Evolutionary conservation across 1,140 invertebrate genomes (phyloP).

Genomic region (Monomorium pharaonis): DNA sequence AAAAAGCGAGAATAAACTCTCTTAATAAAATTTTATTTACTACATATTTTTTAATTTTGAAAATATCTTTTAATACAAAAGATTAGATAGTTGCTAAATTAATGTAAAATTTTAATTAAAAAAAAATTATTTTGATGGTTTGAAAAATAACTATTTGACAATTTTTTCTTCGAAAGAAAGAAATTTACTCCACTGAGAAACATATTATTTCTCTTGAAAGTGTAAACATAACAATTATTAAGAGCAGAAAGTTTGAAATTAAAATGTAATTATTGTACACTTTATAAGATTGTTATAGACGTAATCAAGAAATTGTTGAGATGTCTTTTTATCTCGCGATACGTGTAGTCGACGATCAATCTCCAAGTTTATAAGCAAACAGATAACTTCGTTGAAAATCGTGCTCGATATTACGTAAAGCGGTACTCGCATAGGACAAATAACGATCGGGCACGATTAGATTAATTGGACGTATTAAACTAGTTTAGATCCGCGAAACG

Average conservation of each 20-base stretch:
- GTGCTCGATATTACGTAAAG: slow-evolving; percentile 58
- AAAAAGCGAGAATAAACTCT: too few species aligned
- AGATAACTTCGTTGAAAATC: slow-evolving; percentile 37
- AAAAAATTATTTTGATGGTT: neutral
- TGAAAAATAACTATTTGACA: neutral
- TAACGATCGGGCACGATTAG: slow-evolving; percentile 70
- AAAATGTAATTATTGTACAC: slow-evolving; percentile 23
- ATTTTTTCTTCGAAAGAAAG: neutral
- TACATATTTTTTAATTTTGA: neutral
- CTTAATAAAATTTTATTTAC: neutral
- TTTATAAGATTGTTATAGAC: neutral
- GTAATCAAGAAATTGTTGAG: slow-evolving; percentile 4
- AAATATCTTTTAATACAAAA: neutral
- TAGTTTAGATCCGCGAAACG: slow-evolving; percentile 59
- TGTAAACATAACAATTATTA: neutral
- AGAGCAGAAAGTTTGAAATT: slow-evolving; percentile 28
- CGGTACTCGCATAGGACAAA: slow-evolving; percentile 34
- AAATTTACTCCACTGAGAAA: slow-evolving; percentile 1
- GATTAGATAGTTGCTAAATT: neutral
- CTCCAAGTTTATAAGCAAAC: slow-evolving; percentile 30
- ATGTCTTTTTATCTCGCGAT: slow-evolving; percentile 23
- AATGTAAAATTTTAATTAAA: neutral
- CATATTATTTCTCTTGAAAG: neutral
- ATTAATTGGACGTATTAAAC: slow-evolving; percentile 73
- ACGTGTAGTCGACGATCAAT: neutral